These are phyloP conservation scores for Bostrychus sinensis DNA, from an alignment of 2,113 vertebrate genomes.

Conservation along the genomic window DNA sequence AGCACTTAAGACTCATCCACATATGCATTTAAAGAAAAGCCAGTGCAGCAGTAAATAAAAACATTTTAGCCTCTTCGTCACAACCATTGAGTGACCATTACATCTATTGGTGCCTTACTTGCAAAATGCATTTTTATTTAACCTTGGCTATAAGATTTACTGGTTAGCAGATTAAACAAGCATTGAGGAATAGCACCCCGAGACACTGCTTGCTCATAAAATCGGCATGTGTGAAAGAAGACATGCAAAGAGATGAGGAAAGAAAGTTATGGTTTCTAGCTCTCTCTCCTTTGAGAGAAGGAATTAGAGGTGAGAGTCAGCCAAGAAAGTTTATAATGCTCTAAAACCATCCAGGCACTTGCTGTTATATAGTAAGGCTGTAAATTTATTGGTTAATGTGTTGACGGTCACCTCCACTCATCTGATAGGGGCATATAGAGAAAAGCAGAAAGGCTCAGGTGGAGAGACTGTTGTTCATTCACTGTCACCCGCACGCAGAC, in stretches of 20 bases:
- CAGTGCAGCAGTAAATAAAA: conserved; percentile 35
- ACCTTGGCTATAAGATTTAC: conserved; percentile 71
- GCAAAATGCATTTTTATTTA: conserved; percentile 60
- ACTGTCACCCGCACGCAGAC: conserved; percentile 26
- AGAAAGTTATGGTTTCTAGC: conserved; percentile 42
- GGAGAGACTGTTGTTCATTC: conserved; percentile 47
- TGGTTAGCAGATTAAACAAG: conserved; percentile 69
- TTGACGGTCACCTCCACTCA: conserved; percentile 24
- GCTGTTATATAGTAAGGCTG: conserved; percentile 68
- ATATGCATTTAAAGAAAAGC: conserved; percentile 19
- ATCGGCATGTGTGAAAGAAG: conserved; percentile 48
- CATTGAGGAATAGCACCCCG: conserved; percentile 62
- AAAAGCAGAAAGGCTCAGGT: conserved; percentile 47
- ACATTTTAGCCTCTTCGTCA: conserved; percentile 31
- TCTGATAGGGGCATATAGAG: conserved; percentile 33
- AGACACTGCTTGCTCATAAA: conserved; percentile 69
- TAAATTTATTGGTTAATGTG: conserved; percentile 76
- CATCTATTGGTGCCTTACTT: conserved; percentile 37
- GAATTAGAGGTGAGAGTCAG: conserved; percentile 41
- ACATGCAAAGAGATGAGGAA: conserved; percentile 35
- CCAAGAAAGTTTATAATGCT: conserved; percentile 78
- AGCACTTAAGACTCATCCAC: conserved; percentile 9
- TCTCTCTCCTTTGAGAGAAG: conserved; percentile 15
- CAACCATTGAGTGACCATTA: conserved; percentile 51
- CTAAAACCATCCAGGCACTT: conserved; percentile 71